Base-by-base conservation (phyloP, 2,113 vertebrate species). In the Stomatorhinus ivindoensis region DNA sequence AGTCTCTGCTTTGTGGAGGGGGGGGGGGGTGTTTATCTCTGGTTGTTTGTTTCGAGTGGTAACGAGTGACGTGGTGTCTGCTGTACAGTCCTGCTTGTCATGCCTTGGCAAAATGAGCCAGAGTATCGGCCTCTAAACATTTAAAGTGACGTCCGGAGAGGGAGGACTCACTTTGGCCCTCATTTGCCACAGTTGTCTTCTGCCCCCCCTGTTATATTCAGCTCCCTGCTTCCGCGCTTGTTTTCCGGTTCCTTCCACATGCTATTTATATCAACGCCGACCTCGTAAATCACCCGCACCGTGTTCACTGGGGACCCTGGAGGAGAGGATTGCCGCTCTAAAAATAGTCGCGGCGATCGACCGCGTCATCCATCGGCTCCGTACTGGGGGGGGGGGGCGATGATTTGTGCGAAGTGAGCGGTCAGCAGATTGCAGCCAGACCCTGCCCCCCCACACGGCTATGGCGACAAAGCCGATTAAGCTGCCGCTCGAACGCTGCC, bases 351-450 rank as follows among this genome's bases (percentile, higher is more conserved):
- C 19, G 19, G 24, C 21, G 9, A 46, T 87, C 51, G n/a, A 31
- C 48, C 31, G 48, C 51, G 50, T 87, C 86, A 87, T 53, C 86
- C 86, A 88, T 69, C 88, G 69, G 83, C 92, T 92, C 92, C 91
- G 90, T 76, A 4, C 35, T 90, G 90, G 89, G 19, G 55, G 87
- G 90, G 91, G 44, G 90, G 90, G 89, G 17, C 89, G 91, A 92
- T 93, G 93, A 83, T 48, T 83, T 82, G 89, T 84, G 69, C 42
- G 89, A 90, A 51, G n/a, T 61, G 58, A 44, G 3, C n/a, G 73
- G 88, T 94, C 93, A 93, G 93, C 94, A 92, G 89, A 92, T 84
- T 82, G 21, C 47, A 61, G 73, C n/a, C n/a, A n/a, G 44, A 39
- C 65, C 46, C 46, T 13, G 21, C 13, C 35, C 44, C 42, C 17